Evolutionary conservation across 2,888 invertebrate genomes (phyloP), one percentile per base, ranked within the genome.

Genomic region (Chrysomela aeneicollis): DNA sequence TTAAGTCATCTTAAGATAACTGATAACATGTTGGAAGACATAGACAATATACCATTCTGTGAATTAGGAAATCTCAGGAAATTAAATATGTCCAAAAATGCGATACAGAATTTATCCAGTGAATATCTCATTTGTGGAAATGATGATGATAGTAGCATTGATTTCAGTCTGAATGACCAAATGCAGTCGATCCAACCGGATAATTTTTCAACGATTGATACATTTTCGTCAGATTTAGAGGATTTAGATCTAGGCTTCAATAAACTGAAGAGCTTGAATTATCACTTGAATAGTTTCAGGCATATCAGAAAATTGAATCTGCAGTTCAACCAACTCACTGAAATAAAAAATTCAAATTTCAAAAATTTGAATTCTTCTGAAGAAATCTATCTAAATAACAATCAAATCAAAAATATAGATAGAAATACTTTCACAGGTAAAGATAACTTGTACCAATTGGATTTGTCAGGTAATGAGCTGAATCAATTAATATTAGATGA

Each of bases 161-260:
- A 57, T 26, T 57, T 57, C 12, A 57, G 32, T 42, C 50, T 71
- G 22, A 68, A 73, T 51, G 51, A 61, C 15, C 61, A 59, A 51
- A 61, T 32, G 8, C 32, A 32, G 21, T 49, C n/a, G 12, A 26
- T 59, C 8, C 18, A 12, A 52, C 63, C 50, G 46, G 37, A 42
- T 49, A 18, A 67, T 49, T 67, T 57, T 63, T 52, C 59, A 58
- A 35, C 46, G 12, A 17, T 63, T 17, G 35, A 57, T 19, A 59
- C 65, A 50, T 67, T 47, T 59, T 63, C 61, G 9, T 64, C 67
- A 26, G 70, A 71, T 53, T 54, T 77, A 32, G 58, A 64, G 9
- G 66, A 71, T 10, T 61, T 78, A 26, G 74, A 78, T 69, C 71
- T 78, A 51, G 76, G 76, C 64, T 61, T 70, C 30, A 78, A 78